Evolutionary conservation across 1,140 invertebrate genomes (phyloP).

Genomic region (roundworm (Caenorhabditis elegans)): WBcel235 BX284606.5:9679001-9679500

Average conservation of each 20-base stretch:
- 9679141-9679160: background rate
- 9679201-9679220: background rate
- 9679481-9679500: background rate
- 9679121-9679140: conserved; percentile 13
- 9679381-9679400: background rate
- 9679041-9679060: too few species aligned
- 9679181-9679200: conserved; percentile 18
- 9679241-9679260: background rate
- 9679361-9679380: background rate
- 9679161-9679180: background rate
- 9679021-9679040: too few species aligned
- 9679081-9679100: too few species aligned
- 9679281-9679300: background rate
- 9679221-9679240: background rate
- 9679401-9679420: background rate
- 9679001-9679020: too few species aligned
- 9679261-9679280: conserved; percentile 5
- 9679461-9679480: background rate
- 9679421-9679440: too few species aligned
- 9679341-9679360: background rate
- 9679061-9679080: too few species aligned
- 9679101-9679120: background rate
- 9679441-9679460: too few species aligned
- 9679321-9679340: background rate
- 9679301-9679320: background rate